Conservation (phyloP, 2,113 vertebrate species). For the Dissostichus mawsoni region DNA sequence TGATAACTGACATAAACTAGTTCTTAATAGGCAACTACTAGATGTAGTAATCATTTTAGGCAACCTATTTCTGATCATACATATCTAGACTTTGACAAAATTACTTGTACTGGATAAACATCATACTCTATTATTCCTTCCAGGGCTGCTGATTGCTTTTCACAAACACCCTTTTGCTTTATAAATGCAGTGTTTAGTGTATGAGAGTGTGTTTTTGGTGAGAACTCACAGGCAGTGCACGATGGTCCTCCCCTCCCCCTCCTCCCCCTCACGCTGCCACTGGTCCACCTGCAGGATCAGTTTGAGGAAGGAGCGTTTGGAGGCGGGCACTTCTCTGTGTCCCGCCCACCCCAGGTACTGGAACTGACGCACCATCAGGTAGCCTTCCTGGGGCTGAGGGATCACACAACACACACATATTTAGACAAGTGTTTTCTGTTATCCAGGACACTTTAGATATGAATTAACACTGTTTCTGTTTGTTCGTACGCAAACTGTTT, state of each 20-base stretch:
- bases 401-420: not conserved
- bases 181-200: not conserved
- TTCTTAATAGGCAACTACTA: not conserved
- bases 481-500: too few relatives aligned
- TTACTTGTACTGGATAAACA: too few relatives aligned
- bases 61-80: too few relatives aligned
- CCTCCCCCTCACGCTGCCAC: constrained; percentile 99
- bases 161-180: not conserved
- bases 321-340: constrained; percentile 95
- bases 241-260: constrained; percentile 95
- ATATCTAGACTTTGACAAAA: too few relatives aligned
- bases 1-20: not conserved
- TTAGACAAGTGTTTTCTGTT: not conserved
- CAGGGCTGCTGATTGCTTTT: not conserved
- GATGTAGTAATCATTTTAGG: not conserved
- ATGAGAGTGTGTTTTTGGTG: not conserved
- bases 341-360: constrained; percentile 98
- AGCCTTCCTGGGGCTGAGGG: constrained; percentile 95
- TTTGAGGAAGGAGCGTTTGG: constrained; percentile 97
- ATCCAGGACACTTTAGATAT: not conserved
- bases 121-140: too few relatives aligned
- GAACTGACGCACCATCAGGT: constrained; percentile 98
- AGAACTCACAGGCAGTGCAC: constrained; percentile 97
- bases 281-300: constrained; percentile 98
- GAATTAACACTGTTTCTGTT: too few relatives aligned